These are phyloP conservation scores for Philereme vetulata DNA, from an alignment of 2,888 invertebrate species.

Conservation along the genomic window DNA sequence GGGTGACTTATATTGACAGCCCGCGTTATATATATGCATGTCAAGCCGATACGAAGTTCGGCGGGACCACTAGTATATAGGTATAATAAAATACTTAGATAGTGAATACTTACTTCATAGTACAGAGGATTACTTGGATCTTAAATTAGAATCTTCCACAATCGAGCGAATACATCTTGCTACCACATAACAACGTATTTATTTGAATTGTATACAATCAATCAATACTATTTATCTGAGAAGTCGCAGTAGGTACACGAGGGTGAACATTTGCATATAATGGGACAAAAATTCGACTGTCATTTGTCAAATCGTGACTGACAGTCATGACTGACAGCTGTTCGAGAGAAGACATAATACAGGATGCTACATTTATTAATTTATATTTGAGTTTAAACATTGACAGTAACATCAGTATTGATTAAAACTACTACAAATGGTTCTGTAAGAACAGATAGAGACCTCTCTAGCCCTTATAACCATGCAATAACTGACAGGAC, in stretches of 20 bases:
- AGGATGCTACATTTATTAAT: constrained; percentile 45
- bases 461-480: too few relatives aligned
- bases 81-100: too few relatives aligned
- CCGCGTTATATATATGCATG: too few relatives aligned
- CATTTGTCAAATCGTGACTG: constrained; percentile 65
- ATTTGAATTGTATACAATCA: constrained; percentile 52
- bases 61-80: too few relatives aligned
- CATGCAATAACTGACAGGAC: too few relatives aligned
- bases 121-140: neutral
- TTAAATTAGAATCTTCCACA: neutral
- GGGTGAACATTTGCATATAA: constrained; percentile 82
- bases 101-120: too few relatives aligned
- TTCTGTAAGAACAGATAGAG: too few relatives aligned
- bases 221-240: constrained; percentile 59
- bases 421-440: too few relatives aligned
- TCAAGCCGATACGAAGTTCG: too few relatives aligned
- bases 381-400: neutral
- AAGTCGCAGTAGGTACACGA: constrained; percentile 54
- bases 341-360: constrained; percentile 42
- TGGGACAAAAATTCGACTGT: constrained; percentile 56
- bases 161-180: constrained; percentile 20
- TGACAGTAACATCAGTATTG: too few relatives aligned
- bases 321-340: constrained; percentile 45
- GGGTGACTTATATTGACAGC: too few relatives aligned
- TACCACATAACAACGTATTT: constrained; percentile 16